phyloP scores from a whole-genome alignment of 2,888 invertebrate species.

The Lasioglossum malachurum region DNA sequence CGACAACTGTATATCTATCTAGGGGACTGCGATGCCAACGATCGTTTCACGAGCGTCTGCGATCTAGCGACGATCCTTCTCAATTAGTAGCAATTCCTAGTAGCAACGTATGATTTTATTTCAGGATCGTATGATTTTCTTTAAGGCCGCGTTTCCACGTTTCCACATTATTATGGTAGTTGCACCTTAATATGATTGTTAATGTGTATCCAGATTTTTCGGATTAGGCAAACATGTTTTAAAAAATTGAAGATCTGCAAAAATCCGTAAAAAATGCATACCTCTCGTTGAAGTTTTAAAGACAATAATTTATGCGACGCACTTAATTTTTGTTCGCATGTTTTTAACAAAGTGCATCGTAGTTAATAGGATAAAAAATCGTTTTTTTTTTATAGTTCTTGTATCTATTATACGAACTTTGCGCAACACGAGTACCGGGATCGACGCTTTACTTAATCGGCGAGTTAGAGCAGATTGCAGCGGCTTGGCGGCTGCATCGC shows the following conservation, averaged over 20 bases:
- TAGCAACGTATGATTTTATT: too few species aligned
- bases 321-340: background rate
- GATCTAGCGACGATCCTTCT: background rate
- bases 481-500: slow-evolving; percentile 19
- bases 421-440: background rate
- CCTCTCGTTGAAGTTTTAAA: too few species aligned
- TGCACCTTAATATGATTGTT: too few species aligned
- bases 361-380: background rate
- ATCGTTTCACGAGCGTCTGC: background rate
- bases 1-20: slow-evolving; percentile 74
- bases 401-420: background rate
- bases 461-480: slow-evolving; percentile 21
- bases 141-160: too few species aligned
- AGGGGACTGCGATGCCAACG: slow-evolving; percentile 17
- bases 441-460: background rate
- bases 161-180: too few species aligned
- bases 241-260: too few species aligned
- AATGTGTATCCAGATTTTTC: too few species aligned
- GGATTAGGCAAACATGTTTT: too few species aligned
- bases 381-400: background rate
- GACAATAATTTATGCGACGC: too few species aligned
- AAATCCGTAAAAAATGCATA: too few species aligned
- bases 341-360: background rate
- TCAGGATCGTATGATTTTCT: too few species aligned
- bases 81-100: background rate